Conservation (phyloP, 2,797 vertebrate species). For the Eulemur coronatus region DNA sequence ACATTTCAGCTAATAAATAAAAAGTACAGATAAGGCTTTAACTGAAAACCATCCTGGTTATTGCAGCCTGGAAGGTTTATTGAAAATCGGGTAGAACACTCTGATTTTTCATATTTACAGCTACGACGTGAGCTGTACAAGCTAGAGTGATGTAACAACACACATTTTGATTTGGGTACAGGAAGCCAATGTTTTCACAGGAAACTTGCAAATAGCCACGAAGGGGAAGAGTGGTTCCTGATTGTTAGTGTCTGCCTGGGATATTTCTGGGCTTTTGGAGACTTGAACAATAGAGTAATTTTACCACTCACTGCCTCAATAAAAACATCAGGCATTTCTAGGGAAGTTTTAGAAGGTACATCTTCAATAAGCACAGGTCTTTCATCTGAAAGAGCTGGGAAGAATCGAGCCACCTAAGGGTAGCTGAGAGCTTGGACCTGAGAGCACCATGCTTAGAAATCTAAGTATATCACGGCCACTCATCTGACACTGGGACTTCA, state of each 20-base stretch:
- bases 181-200: neutral
- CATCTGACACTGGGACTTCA: neutral
- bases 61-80: neutral
- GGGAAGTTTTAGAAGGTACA: neutral
- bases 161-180: neutral
- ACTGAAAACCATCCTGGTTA: neutral
- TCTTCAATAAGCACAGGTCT: neutral
- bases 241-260: neutral
- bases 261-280: neutral
- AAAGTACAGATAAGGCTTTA: constrained; percentile 17
- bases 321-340: neutral
- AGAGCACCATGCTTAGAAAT: neutral
- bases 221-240: neutral
- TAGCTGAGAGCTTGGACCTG: neutral
- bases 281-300: neutral
- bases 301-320: neutral
- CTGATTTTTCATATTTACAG: constrained; percentile 29
- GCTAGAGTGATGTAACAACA: neutral
- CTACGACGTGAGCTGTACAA: neutral
- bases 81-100: neutral
- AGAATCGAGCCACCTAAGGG: neutral
- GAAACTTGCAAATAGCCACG: neutral
- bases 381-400: neutral
- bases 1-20: constrained; percentile 76
- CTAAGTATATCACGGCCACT: neutral